These are phyloP conservation scores for Cheilosia urbana DNA, from an alignment of 2,888 invertebrate species.

Conservation along the genomic window DNA sequence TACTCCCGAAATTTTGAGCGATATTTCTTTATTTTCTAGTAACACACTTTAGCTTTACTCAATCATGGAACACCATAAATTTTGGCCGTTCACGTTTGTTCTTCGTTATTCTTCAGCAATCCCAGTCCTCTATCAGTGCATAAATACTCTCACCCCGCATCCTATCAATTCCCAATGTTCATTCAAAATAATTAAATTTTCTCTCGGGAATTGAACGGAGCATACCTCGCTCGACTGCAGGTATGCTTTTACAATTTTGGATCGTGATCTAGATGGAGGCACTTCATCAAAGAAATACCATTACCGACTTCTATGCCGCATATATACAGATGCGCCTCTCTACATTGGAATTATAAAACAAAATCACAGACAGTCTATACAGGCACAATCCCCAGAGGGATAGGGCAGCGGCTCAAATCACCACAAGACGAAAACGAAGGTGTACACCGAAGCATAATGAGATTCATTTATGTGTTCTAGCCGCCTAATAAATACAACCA, in stretches of 20 bases:
- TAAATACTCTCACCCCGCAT: not conserved
- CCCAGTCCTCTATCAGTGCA: not conserved
- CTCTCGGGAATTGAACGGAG: conserved; percentile 32
- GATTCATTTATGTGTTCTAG: conserved; percentile 46
- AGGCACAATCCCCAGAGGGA: conserved; percentile 49
- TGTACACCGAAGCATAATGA: conserved; percentile 38
- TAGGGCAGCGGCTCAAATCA: conserved; percentile 45
- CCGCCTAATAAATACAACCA: conserved; percentile 34
- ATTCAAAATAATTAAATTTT: conserved; percentile 58
- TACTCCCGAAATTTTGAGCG: conserved; percentile 13
- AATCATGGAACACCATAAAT: not conserved
- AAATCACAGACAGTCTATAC: conserved; percentile 11
- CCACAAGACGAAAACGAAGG: conserved; percentile 7
- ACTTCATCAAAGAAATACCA: conserved; percentile 54
- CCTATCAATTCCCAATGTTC: conserved; percentile 27
- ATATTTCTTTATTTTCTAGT: conserved; percentile 4
- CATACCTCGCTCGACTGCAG: conserved; percentile 19
- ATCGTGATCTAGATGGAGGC: conserved; percentile 58
- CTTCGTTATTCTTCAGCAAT: not conserved
- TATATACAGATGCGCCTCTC: conserved; percentile 13
- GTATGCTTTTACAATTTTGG: conserved; percentile 21
- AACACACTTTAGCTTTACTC: conserved; percentile 12
- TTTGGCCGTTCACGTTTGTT: not conserved
- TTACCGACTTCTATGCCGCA: conserved; percentile 25
- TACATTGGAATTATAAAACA: conserved; percentile 32